Evolutionary conservation across 2,888 invertebrate species (phyloP).

Genomic region (Aporophyla lueneburgensis): DNA sequence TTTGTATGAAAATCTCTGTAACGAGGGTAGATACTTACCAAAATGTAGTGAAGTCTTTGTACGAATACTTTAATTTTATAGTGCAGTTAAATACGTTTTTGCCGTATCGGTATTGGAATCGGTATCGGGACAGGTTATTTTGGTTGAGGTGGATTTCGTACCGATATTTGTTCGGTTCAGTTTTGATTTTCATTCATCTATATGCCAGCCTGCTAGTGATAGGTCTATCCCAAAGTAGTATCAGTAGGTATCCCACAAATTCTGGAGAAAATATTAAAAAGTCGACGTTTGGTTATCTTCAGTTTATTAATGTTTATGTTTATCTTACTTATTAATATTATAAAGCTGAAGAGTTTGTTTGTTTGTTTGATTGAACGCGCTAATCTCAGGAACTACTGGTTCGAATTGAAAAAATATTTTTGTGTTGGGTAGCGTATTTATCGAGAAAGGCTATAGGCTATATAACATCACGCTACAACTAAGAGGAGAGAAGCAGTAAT

Average conservation of each 20-base stretch:
- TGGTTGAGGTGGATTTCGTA: not conserved
- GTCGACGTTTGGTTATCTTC: not conserved
- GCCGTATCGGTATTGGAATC: not conserved
- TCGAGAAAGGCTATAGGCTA: no score
- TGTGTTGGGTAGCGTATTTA: no score
- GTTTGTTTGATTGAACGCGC: no score
- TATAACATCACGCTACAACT: no score
- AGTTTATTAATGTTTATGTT: no score
- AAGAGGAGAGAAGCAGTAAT: no score
- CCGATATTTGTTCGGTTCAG: not conserved
- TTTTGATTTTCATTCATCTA: not conserved
- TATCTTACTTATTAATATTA: no score
- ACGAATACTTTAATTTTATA: not conserved
- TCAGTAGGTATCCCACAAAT: not conserved
- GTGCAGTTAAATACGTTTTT: not conserved
- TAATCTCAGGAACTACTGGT: no score
- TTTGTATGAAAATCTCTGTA: constrained; percentile 31
- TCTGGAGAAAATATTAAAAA: not conserved
- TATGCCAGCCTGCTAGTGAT: not conserved
- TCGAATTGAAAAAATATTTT: no score
- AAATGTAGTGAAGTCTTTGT: not conserved
- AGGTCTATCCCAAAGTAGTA: not conserved
- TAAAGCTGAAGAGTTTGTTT: no score
- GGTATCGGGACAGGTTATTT: not conserved
- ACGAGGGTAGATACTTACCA: not conserved